phyloP scores from a whole-genome alignment of 2,113 vertebrate genomes.

The Catharus minimus region DNA sequence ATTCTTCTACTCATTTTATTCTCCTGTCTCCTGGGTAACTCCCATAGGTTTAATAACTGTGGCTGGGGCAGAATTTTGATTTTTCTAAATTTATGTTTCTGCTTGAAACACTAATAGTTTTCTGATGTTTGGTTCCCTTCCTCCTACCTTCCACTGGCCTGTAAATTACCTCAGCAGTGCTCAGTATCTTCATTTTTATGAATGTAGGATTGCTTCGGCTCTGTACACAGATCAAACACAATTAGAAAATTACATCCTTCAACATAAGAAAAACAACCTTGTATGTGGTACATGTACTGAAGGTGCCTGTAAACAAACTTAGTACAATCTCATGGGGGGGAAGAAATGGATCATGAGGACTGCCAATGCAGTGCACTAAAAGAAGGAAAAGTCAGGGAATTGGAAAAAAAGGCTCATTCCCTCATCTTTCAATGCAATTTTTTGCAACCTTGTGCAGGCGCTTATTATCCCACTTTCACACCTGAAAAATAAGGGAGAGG shows the following conservation, averaged over 20 bases:
- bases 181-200: not conserved
- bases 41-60: not conserved
- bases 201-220: fast-evolving
- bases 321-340: not conserved
- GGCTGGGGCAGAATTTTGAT: not conserved
- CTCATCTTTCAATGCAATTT: not conserved
- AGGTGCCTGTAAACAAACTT: not conserved
- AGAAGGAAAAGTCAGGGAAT: not conserved
- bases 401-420: not conserved
- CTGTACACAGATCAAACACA: not conserved
- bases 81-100: not conserved
- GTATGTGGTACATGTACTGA: not conserved
- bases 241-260: not conserved
- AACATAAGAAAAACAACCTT: not conserved
- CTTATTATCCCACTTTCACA: not conserved
- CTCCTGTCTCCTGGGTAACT: not conserved
- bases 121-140: not conserved
- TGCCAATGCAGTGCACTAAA: not conserved
- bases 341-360: not conserved
- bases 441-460: not conserved
- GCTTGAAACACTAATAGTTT: not conserved
- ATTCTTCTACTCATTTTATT: not conserved
- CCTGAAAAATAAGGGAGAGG: not conserved
- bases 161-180: not conserved
- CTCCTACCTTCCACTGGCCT: not conserved